Percentiles rank a stretch among this genome's conserved stretches.
Conservation (phyloP, 2,113 vertebrate species). For the Brachyhypopomus gauderio region DNA sequence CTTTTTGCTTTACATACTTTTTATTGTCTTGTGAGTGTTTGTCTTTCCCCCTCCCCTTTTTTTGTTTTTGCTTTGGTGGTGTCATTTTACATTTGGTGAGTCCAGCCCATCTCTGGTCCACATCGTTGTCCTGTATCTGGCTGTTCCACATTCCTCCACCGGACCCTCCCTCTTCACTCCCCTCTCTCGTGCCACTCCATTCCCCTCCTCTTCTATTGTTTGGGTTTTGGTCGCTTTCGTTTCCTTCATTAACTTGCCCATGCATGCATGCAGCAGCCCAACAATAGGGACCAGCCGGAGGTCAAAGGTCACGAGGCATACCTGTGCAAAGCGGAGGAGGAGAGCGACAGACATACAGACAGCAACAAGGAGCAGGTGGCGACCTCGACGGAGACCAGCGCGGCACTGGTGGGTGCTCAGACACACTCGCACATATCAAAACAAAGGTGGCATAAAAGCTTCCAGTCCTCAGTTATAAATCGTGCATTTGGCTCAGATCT, state of each 20-base stretch:
- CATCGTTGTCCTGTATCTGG: constrained; percentile 14
- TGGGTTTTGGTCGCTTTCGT: constrained; percentile 69
- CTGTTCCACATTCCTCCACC: constrained; percentile 23
- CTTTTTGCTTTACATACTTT: constrained; percentile 89
- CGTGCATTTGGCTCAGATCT: no score
- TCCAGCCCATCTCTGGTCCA: constrained; percentile 55
- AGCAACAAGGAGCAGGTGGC: constrained; percentile 68
- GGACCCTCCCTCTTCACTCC: constrained; percentile 33
- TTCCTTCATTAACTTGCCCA: constrained; percentile 91
- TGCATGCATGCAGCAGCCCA: constrained; percentile 88
- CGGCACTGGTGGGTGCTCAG: constrained; percentile 73
- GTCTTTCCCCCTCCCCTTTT: constrained; percentile 31
- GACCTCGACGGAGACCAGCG: constrained; percentile 80
- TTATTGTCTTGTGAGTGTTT: constrained; percentile 86
- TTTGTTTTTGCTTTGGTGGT: constrained; percentile 71
- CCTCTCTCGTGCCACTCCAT: constrained; percentile 59
- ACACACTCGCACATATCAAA: background rate
- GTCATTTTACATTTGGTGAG: constrained; percentile 62
- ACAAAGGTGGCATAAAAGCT: background rate
- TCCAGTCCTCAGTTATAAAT: no score
- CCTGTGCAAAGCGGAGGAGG: constrained; percentile 69
- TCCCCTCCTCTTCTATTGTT: constrained; percentile 62
- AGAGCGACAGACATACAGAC: constrained; percentile 72
- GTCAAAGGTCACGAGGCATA: constrained; percentile 71
- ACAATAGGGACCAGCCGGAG: constrained; percentile 87